Base-by-base conservation (phyloP, 2,113 vertebrate species). In the Myotis brandtii region DNA sequence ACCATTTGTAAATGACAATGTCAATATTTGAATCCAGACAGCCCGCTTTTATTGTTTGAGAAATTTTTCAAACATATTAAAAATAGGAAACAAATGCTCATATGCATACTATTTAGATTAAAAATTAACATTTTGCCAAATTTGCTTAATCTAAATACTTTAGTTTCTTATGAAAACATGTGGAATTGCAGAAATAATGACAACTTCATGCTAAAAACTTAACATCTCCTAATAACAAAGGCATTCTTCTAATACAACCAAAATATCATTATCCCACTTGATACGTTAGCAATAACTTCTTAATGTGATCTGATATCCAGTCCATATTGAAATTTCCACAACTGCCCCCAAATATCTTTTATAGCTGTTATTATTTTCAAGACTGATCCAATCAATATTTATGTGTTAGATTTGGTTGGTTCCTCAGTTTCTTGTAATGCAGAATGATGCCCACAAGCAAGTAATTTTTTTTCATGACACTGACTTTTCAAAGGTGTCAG, bases 131-230 rank as follows among this genome's bases (percentile, higher is more conserved):
- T 73, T 88, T 27, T 87, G 40, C 4, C 40, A 91, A 73, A 77
- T 64, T 75, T 5, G 0, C 37, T 75, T 56, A 88, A 66, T 23
- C 8, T 40, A 83, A 6, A 82, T 27, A 73, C 8, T 89, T 8
- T 72, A 69, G 52, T 77, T 46, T 85, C 77, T 81, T 54, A 85
- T n/a, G 46, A 34, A 93, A 77, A 11, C 16, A 50, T 48, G 30
- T n/a, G 18, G 32, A 87, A 67, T 32, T 73, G 5, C 11, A 86
- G 52, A 25, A 59, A 66, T 40, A 69, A 83, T 64, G 48, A 46
- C 32, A 89, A 43, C 79, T 92, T 13, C 25, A 85, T 72, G 46
- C 37, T 82, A 17, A 95, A 96, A 94, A 80, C 32, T 80, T 87
- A 81, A 37, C 13, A 80, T 37, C 12, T 95, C 50, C n/a, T 93